Evolutionary conservation across 2,113 vertebrate species (phyloP), one percentile per base, ranked within the genome.

Genomic region (Puntigrus tetrazona): DNA sequence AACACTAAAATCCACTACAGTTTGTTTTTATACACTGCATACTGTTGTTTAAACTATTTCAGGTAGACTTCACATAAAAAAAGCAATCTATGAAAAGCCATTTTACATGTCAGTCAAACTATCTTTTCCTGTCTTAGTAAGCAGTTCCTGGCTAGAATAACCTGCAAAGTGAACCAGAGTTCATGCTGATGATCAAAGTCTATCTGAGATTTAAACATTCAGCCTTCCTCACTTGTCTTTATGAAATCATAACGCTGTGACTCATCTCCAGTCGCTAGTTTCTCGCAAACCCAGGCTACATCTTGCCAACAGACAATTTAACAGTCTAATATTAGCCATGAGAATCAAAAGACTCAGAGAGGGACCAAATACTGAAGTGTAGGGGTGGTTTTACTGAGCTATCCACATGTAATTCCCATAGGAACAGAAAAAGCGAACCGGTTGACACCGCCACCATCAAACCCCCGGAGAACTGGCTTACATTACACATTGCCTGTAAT

Each of bases 401-500:
- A 25, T 78, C n/a, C 75, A 78, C 55, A 78, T 59, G 52, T 41
- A 61, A 78, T 78, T 41, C 55, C 55, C 55, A 27, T 9, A 59
- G 25, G 34, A 27, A 41, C 7, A 61, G 36, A 78, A 13, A 59
- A 1, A 59, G 52, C 6, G 36, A 2, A 59, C 29, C 29, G 10
- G 29, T 7, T 55, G 74, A 72, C 69, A 72, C 69, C 11, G 25
- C 22, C 36, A 72, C 69, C 38, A 38, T 43, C 20, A 72, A n/a
- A 36, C 29, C 47, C 10, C 20, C 18, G 4, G 74, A 38, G 50
- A 34, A 22, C 5, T 59, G 34, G n/a, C 57, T 61, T 78, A 41
- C 76, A 78, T 61, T 78, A 61, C 76, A 78, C n/a, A 41, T 78
- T n/a, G 61, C 27, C 75, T 38, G 10, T 14, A 38, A 55, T 57